Evolutionary conservation across 1,140 invertebrate genomes (phyloP).

Genomic region (Drosophila equinoxialis): DNA sequence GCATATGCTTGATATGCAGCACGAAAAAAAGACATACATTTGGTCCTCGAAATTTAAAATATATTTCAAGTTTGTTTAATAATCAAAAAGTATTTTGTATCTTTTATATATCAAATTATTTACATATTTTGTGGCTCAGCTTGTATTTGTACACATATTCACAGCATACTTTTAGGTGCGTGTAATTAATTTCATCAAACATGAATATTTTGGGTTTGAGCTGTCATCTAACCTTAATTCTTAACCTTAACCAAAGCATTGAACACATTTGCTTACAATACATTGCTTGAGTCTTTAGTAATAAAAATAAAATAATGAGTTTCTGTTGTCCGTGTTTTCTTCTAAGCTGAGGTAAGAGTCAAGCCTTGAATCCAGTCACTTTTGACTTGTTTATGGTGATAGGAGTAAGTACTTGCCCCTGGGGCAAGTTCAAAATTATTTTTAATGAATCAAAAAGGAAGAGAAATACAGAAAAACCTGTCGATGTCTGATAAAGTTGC

Average conservation of each 20-base stretch:
- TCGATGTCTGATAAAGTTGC: constrained; percentile 73
- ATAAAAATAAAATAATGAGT: too few relatives aligned
- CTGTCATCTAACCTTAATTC: background rate
- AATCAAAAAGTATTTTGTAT: background rate
- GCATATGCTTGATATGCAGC: too few relatives aligned
- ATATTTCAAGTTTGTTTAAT: too few relatives aligned
- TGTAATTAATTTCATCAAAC: background rate
- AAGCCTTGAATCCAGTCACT: background rate
- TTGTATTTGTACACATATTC: background rate
- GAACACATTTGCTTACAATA: too few relatives aligned
- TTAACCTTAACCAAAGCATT: background rate
- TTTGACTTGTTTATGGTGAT: background rate
- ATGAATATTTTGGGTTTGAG: background rate
- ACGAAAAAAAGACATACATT: too few relatives aligned
- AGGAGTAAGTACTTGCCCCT: background rate
- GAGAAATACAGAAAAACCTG: constrained; percentile 53
- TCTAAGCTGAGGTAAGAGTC: background rate
- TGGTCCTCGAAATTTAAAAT: too few relatives aligned
- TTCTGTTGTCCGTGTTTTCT: background rate
- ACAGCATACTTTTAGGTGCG: constrained; percentile 30
- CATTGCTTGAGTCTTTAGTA: too few relatives aligned
- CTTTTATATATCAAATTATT: background rate
- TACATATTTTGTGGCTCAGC: constrained; percentile 17
- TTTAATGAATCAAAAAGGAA: background rate
- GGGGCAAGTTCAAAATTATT: background rate